Evolutionary conservation across 2,113 vertebrate genomes (phyloP), one percentile per base, ranked within the genome.

Genomic region (Paradisaea rubra): DNA sequence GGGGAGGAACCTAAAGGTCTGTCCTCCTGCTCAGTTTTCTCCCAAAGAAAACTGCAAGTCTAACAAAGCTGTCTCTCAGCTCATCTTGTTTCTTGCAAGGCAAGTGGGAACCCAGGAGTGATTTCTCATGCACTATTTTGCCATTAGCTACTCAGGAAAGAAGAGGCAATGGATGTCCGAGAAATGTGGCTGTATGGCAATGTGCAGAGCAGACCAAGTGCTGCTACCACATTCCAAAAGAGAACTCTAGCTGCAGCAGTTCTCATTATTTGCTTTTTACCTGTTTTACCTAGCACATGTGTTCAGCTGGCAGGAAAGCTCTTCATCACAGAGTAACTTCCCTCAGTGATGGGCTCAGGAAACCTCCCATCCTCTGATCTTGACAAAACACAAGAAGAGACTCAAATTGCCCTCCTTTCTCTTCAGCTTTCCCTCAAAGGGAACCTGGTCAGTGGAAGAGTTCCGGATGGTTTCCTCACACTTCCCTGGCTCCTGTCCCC

Each of bases 91-190:
- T 30, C 74, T 37, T 92, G 39, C 69, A 78, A 63, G 47, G 13
- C 1, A 2, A 66, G 28, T 33, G 52, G 56, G 20, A 63, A 25
- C 15, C 37, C 86, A 74, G 47, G 61, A 60, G 23, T 21, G 37
- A 63, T 59, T n/a, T 50, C 64, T 56, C 45, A 24, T 14, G 45
- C 8, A 7, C n/a, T 61, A 2, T 18, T 81, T 69, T 78, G 57
- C 63, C 57, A 44, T 66, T 31, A 37, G 10, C 13, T 44, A 2
- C 53, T 63, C 72, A 68, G 57, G 68, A 84, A 50, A 73, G 30
- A 54, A 53, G 44, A 80, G 39, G 6, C 17, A 31, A 6, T 2
- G 3, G 31, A 2, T 83, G 81, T 22, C 52, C 0, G 0, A 72
- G 84, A 63, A 41, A 35, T n/a, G 66, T 35, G 39, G 47, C 61